Percentiles rank a stretch among this genome's conserved stretches.
Evolutionary conservation across 2,888 invertebrate genomes (phyloP).

Genomic region (Mechanitis messenoides): DNA sequence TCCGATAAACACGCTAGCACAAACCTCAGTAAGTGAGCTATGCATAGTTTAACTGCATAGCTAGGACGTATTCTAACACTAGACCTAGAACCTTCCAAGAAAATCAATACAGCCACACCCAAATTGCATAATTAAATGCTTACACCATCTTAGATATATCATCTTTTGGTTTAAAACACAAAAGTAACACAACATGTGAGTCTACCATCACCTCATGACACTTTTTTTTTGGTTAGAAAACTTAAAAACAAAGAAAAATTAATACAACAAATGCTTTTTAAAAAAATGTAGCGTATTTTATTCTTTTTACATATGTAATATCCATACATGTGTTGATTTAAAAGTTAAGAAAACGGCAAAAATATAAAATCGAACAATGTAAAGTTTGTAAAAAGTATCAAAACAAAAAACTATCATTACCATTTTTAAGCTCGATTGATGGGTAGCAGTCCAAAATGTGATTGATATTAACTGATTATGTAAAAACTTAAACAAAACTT

Average conservation of each 20-base stretch:
- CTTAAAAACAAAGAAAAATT: constrained; percentile 72
- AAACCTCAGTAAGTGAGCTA: constrained; percentile 53
- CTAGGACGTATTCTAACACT: constrained; percentile 66
- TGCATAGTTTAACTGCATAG: constrained; percentile 60
- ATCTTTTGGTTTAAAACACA: constrained; percentile 49
- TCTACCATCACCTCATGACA: constrained; percentile 61
- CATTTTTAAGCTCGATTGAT: constrained; percentile 62
- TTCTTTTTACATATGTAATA: constrained; percentile 17
- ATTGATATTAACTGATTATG: constrained; percentile 27
- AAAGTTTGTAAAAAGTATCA: constrained; percentile 75
- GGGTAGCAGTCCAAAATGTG: constrained; percentile 28
- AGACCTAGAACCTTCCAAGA: constrained; percentile 73
- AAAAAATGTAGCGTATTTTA: constrained; percentile 2
- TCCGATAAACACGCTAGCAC: constrained; percentile 38
- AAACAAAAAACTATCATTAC: constrained; percentile 78
- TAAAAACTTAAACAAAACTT: constrained; percentile 33
- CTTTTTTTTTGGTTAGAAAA: constrained; percentile 73
- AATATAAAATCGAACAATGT: constrained; percentile 56
- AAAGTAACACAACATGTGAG: constrained; percentile 64
- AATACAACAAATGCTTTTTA: constrained; percentile 10
- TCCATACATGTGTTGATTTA: constrained; percentile 26
- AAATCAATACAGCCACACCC: constrained; percentile 78
- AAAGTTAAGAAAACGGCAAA: constrained; percentile 39
- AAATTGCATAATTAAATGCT: constrained; percentile 68
- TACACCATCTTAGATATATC: constrained; percentile 35